These are phyloP conservation scores for Drosophila tropicalis DNA, from an alignment of 1,140 invertebrate genomes.

Conservation along the genomic window DNA sequence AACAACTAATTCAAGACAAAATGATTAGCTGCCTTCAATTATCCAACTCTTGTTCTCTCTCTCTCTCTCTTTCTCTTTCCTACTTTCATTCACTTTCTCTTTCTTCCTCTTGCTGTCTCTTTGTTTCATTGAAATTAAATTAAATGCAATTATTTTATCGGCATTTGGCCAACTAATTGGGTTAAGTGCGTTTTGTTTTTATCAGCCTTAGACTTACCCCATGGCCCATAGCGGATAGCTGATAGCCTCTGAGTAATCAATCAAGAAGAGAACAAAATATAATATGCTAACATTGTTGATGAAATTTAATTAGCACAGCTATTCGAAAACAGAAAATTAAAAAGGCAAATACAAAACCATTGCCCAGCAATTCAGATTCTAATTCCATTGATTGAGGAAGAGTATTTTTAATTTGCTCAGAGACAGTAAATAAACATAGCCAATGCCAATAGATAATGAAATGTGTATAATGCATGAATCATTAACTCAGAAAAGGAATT, in stretches of 20 bases:
- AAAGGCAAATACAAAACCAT: background rate
- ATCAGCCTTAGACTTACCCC: conserved; percentile 49
- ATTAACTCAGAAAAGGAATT: background rate
- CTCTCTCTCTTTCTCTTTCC: conserved; percentile 7
- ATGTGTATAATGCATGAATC: background rate
- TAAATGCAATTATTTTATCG: conserved; percentile 78
- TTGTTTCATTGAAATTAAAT: conserved; percentile 62
- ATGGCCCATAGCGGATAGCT: background rate
- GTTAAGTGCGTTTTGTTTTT: conserved; percentile 68
- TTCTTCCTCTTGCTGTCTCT: conserved; percentile 2
- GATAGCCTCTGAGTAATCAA: conserved; percentile 57
- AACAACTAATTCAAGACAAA: conserved; percentile 48
- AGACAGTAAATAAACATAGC: background rate
- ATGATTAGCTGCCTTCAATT: conserved; percentile 52
- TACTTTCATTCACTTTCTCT: conserved; percentile 21
- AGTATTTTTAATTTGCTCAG: conserved; percentile 47
- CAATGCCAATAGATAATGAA: background rate
- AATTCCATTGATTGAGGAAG: conserved; percentile 58
- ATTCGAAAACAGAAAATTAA: background rate
- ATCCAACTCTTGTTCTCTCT: conserved; percentile 15
- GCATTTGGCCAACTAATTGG: conserved; percentile 72
- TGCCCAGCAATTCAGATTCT: conserved; percentile 40
- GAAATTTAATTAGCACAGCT: conserved; percentile 49
- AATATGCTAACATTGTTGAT: conserved; percentile 32
- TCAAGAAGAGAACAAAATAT: conserved; percentile 28